Conservation (phyloP, 2,113 vertebrate species). For the Aptenodytes forsteri region DNA sequence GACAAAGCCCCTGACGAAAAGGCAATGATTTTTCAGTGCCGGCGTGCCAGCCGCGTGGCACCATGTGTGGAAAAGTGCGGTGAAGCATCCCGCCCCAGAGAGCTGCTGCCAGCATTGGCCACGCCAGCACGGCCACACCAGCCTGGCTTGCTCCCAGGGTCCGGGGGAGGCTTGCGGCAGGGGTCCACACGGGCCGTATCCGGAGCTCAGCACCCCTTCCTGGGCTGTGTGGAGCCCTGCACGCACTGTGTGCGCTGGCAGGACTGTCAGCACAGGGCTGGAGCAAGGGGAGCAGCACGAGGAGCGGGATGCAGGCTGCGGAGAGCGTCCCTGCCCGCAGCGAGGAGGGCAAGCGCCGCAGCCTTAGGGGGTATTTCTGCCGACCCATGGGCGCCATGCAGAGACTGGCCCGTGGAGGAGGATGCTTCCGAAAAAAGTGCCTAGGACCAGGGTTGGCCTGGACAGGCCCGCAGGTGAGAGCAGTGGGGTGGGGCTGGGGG, state of each 20-base stretch:
- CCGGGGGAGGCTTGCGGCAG: background rate
- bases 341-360: rapidly evolving
- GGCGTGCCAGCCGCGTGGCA: background rate
- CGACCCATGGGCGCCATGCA: rapidly evolving
- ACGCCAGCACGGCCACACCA: rapidly evolving
- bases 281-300: constrained; percentile 1
- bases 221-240: background rate
- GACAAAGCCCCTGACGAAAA: background rate
- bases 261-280: constrained; percentile 70
- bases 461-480: constrained; percentile 52
- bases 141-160: rapidly evolving
- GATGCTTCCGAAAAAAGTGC: background rate
- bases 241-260: constrained; percentile 67
- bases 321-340: background rate
- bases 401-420: background rate
- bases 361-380: background rate
- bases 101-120: background rate
- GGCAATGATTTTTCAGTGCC: background rate
- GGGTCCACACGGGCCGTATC: rapidly evolving
- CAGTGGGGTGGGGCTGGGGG: background rate
- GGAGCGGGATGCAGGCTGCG: background rate
- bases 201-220: background rate
- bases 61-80: rapidly evolving
- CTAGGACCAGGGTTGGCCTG: background rate
- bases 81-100: background rate